Base-by-base conservation (phyloP, 2,797 vertebrate genomes). In the Pseudomugil tenellus region DNA sequence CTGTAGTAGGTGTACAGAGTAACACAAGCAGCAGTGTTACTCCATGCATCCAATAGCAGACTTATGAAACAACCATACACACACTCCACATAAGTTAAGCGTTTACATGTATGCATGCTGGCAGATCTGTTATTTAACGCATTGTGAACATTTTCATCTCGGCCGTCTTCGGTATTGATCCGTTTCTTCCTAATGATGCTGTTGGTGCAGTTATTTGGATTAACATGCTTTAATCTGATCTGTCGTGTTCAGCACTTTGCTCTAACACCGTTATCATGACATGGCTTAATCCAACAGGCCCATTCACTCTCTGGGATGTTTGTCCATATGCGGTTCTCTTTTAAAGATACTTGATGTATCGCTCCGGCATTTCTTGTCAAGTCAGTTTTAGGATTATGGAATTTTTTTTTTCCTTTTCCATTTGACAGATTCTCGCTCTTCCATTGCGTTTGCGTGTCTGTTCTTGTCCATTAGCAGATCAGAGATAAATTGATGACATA, bases 121-220 rank as follows among this genome's bases (percentile, higher is more conserved):
- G 11, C 54, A 29, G 60, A 9, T 3, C 37, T 9, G 35, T 74
- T 58, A 46, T 54, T n/a, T n/a, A n/a, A n/a, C n/a, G n/a, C n/a
- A n/a, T 56, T 70, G 56, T 28, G 34, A 32, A 34, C 32, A 1
- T 9, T 25, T 11, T 31, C 58, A 56, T 67, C 73, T 49, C 52
- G 64, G 51, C 11, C 57, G 58, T 32, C 34, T 35, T 19, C 49
- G 3, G 52, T 61, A 82, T 88, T 56, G 80, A 89, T 84, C 70
- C 29, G 14, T 58, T 26, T 58, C 63, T 62, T 6, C 52, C 60
- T 63, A 25, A 11, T 72, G 63, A 65, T 72, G 77, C 74, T 72
- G 78, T 62, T 76, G 74, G 70, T 76, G 77, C 81, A 80, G 52
- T 79, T 84, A 63, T 83, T 79, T 49, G 72, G 72, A 79, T 84